These are phyloP conservation scores for Limanda limanda DNA, from an alignment of 2,113 vertebrate genomes.

Conservation along the genomic window DNA sequence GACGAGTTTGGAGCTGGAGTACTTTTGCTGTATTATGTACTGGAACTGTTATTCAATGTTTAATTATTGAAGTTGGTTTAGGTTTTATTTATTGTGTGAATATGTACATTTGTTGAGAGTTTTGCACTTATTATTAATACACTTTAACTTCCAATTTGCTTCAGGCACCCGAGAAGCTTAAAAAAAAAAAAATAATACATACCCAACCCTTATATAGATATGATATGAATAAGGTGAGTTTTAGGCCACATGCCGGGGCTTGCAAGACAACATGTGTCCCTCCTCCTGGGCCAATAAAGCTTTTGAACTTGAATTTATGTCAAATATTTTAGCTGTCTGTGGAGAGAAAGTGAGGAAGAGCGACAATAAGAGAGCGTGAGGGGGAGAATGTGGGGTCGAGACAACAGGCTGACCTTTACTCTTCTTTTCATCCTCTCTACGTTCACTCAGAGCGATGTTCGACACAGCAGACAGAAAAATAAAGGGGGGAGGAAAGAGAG, in stretches of 20 bases:
- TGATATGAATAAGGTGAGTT: background rate
- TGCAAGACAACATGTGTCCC: no score
- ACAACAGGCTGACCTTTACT: slow-evolving; percentile 44
- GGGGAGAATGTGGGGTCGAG: slow-evolving; percentile 6
- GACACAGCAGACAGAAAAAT: background rate
- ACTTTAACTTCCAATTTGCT: no score
- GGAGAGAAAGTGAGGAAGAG: background rate
- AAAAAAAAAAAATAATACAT: no score
- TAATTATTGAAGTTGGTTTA: no score
- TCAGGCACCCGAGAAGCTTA: no score
- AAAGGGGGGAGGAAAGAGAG: slow-evolving; percentile 2
- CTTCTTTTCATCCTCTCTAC: slow-evolving; percentile 17
- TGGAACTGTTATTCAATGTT: no score
- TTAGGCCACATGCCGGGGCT: background rate
- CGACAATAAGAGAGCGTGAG: background rate
- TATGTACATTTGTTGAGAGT: no score
- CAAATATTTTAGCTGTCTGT: background rate
- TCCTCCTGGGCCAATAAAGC: background rate
- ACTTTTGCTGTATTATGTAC: no score
- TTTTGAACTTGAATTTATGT: background rate
- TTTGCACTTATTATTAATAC: no score
- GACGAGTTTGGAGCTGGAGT: no score
- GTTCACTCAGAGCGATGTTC: slow-evolving; percentile 8
- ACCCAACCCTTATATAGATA: no score
- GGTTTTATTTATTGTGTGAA: no score